phyloP scores from a whole-genome alignment of 2,797 vertebrate species.

The Xenentodon cancila region DNA sequence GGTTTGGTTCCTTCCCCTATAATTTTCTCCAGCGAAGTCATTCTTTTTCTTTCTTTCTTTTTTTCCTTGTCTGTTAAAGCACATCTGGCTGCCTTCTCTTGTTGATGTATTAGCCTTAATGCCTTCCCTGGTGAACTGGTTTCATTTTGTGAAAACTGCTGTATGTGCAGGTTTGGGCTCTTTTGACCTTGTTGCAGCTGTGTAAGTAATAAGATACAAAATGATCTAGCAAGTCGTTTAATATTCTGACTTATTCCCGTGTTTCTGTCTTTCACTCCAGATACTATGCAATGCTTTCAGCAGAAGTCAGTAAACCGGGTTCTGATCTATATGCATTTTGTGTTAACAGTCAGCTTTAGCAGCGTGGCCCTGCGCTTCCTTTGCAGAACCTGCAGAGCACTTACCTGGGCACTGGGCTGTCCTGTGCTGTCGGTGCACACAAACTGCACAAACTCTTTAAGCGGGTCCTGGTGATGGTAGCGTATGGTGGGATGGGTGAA shows the following conservation, averaged over 20 bases:
- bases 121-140: conserved; percentile 7
- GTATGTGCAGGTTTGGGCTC: conserved; percentile 1
- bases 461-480: conserved; percentile 97
- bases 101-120: conserved; percentile 24
- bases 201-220: conserved; percentile 2
- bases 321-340: not conserved
- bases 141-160: conserved; percentile 19
- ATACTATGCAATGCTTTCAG: conserved; percentile 1
- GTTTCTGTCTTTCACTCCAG: conserved; percentile 3
- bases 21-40: conserved; percentile 14
- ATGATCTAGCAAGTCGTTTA: not conserved
- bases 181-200: conserved; percentile 8
- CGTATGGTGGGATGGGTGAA: conserved; percentile 97
- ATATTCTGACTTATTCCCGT: not conserved
- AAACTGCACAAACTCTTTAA: conserved; percentile 98
- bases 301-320: conserved; percentile 1
- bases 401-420: conserved; percentile 92
- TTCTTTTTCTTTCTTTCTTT: too few relatives aligned
- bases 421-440: conserved; percentile 94
- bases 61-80: conserved; percentile 21
- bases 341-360: conserved; percentile 1
- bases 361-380: not conserved
- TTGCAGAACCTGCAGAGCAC: conserved; percentile 27
- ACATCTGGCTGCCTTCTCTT: conserved; percentile 37
- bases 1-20: conserved; percentile 13